Conservation (phyloP, 2,888 invertebrate genomes). For the Empis livida region DNA sequence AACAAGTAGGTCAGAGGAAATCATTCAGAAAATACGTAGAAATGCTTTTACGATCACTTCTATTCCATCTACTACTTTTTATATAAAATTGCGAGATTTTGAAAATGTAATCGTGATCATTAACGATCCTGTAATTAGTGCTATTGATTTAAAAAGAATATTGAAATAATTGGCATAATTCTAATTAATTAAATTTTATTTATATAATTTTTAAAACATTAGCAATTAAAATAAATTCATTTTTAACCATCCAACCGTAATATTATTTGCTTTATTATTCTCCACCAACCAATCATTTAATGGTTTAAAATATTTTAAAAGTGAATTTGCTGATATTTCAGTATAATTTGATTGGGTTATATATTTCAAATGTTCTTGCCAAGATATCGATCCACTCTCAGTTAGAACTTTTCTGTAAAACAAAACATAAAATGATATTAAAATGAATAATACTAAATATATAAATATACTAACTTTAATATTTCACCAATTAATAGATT, state of each 20-base stretch:
- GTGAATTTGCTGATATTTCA: background rate
- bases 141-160: too few species aligned
- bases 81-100: too few species aligned
- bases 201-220: too few species aligned
- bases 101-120: too few species aligned
- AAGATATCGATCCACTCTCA: background rate
- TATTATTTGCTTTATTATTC: slow-evolving; percentile 39
- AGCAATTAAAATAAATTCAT: too few species aligned
- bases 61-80: too few species aligned
- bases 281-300: slow-evolving; percentile 43
- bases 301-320: slow-evolving; percentile 47
- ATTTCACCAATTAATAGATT: background rate
- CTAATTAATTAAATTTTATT: too few species aligned
- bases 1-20: too few species aligned
- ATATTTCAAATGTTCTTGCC: background rate
- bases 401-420: background rate
- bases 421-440: background rate
- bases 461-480: background rate
- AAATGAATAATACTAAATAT: background rate
- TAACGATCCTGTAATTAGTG: too few species aligned
- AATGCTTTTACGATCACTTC: too few species aligned
- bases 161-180: too few species aligned
- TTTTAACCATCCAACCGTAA: slow-evolving; percentile 16
- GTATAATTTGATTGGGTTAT: background rate
- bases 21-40: too few species aligned